Conservation (phyloP, 1,140 invertebrate species). For the Drosophila repleta region DNA sequence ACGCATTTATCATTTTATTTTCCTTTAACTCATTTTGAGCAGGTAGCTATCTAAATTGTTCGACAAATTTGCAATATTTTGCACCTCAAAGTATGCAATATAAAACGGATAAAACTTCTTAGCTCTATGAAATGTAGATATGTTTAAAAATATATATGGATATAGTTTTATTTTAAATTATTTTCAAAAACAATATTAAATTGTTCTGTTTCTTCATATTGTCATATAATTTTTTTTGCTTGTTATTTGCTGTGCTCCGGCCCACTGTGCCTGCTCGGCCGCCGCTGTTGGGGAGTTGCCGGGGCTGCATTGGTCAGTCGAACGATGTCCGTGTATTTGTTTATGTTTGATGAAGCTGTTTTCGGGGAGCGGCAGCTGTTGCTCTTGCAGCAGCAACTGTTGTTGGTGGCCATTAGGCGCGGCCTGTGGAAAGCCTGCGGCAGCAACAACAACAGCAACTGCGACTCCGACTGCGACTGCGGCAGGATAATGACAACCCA, state of each 20-base stretch:
- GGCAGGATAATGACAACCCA: slow-evolving; percentile 76
- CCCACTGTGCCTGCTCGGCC: slow-evolving; percentile 20
- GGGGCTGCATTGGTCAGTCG: slow-evolving; percentile 51
- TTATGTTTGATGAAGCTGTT: slow-evolving; percentile 78
- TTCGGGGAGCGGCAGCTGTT: slow-evolving; percentile 43
- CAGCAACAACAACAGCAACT: slow-evolving; percentile 29
- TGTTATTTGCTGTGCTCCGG: not conserved
- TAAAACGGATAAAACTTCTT: not conserved
- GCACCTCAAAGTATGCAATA: slow-evolving; percentile 31
- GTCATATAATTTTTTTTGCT: not conserved
- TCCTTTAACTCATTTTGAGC: no score
- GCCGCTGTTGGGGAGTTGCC: slow-evolving; percentile 2
- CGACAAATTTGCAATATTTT: no score
- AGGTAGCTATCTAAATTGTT: no score
- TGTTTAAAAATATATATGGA: no score
- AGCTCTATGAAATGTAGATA: no score
- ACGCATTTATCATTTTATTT: no score
- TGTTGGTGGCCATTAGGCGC: slow-evolving; percentile 78
- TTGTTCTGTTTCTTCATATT: not conserved
- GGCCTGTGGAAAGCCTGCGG: slow-evolving; percentile 50
- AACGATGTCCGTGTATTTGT: slow-evolving; percentile 61
- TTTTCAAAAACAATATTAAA: not conserved
- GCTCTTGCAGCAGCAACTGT: slow-evolving; percentile 30
- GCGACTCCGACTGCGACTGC: slow-evolving; percentile 24
- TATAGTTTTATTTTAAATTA: no score